These are phyloP conservation scores for Melierax canorus DNA, from an alignment of 2,113 vertebrate species.

Conservation along the genomic window DNA sequence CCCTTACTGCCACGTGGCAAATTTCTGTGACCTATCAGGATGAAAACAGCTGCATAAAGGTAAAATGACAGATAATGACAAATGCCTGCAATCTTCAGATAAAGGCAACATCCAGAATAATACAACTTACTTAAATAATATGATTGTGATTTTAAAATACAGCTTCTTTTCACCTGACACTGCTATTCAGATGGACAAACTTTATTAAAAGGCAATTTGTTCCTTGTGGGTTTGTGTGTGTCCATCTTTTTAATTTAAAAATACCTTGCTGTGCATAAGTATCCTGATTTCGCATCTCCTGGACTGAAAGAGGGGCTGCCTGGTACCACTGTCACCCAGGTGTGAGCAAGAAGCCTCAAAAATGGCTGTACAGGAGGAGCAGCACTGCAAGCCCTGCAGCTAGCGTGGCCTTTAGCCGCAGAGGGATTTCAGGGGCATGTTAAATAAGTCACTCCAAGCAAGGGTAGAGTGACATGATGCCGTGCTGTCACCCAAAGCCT, in stretches of 20 bases:
- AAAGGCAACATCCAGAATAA: neutral
- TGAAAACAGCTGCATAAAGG: constrained; percentile 1
- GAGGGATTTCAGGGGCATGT: neutral
- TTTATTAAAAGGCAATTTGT: neutral
- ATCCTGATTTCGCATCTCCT: neutral
- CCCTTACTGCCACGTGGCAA: neutral
- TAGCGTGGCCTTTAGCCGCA: neutral
- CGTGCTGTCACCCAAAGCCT: neutral
- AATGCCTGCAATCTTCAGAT: constrained; percentile 17
- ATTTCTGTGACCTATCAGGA: constrained; percentile 9
- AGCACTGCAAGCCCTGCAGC: neutral
- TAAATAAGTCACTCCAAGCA: neutral
- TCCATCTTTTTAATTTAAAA: neutral
- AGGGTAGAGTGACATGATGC: neutral
- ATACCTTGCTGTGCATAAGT: neutral
- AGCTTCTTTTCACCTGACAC: neutral
- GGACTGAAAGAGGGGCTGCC: neutral
- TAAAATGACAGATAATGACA: constrained; percentile 14
- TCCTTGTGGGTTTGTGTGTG: neutral
- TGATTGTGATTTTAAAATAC: neutral
- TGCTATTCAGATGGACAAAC: neutral
- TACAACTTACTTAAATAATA: neutral
- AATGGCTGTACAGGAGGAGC: neutral
- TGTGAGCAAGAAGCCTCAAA: neutral
- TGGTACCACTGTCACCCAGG: neutral